Base-by-base conservation (phyloP, 2,113 vertebrate species). In the Sinocyclocheilus maitianheensis region DNA sequence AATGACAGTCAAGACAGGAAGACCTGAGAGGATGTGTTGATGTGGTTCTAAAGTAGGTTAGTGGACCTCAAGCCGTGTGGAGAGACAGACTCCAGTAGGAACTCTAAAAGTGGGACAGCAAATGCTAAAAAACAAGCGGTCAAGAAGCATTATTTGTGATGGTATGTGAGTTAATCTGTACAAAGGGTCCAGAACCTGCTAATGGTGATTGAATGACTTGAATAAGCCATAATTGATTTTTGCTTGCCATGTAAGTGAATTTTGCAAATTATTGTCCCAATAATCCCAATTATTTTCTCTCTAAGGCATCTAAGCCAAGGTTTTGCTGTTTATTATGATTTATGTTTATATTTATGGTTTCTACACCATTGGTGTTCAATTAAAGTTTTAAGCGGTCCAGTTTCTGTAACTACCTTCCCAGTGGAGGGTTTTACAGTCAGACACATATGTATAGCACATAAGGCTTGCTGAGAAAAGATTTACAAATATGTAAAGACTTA, bases 31-130 rank as follows among this genome's bases (percentile, higher is more conserved):
- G 91, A 92, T 89, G 92, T 88, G 89, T 91, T 91, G 92, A 91
- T 91, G 93, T 92, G 89, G 82, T 90, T 91, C 90, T 90, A 93
- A 95, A 94, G 85, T 94, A 93, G 94, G 94, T 95, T 94, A 95
- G 93, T 95, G 91, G 93, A 94, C 92, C 93, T 92, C 90, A 91
- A 89, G 88, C 89, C 79, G 5, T 63, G 87, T 53, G 85, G 86
- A 79, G 34, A 86, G 82, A 69, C 20, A 65, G 60, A 87, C 34
- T 86, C 81, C 69, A 63, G 79, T 12, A 84, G 89, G 62, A 92
- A 93, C 90, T 84, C 89, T 90, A 14, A 93, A 94, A 93, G 91
- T 90, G 89, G 85, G 92, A 79, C 85, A 87, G 86, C 26, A 89
- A 92, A 92, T 87, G 91, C 9, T 22, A 89, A 84, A 89, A 91